Conservation (phyloP, 1,140 invertebrate genomes). For the Pseudoatta argentina region DNA sequence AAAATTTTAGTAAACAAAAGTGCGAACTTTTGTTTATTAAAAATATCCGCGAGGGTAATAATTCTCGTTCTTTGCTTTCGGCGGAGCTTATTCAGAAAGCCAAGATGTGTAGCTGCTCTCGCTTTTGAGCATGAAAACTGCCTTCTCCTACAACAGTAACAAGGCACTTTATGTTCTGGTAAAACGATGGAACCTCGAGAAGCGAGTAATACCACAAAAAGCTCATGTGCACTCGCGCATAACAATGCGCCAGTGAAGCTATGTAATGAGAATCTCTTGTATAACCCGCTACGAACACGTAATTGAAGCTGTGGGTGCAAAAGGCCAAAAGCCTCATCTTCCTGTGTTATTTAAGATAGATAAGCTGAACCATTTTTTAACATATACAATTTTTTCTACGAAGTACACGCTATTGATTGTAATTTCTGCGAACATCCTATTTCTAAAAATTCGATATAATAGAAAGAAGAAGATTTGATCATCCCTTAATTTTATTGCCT, state of each 20-base stretch:
- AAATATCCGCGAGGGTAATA: not conserved
- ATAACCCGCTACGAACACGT: not conserved
- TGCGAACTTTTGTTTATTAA: too few relatives aligned
- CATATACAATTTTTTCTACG: not conserved
- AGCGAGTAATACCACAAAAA: constrained; percentile 5
- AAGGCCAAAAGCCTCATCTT: not conserved
- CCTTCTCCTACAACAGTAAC: not conserved
- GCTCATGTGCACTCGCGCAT: not conserved
- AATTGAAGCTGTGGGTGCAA: not conserved
- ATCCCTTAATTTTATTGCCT: not conserved
- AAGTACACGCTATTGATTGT: not conserved
- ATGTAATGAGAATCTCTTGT: not conserved
- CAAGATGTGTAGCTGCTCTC: not conserved
- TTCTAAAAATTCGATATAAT: not conserved
- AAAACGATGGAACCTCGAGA: constrained; percentile 18
- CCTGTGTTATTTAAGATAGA: not conserved
- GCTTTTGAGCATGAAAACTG: constrained; percentile 13
- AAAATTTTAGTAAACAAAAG: constrained; percentile 19
- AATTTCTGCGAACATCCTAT: not conserved
- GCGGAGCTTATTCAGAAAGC: not conserved
- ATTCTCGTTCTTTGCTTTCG: not conserved
- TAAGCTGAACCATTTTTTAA: not conserved
- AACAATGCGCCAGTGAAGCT: constrained; percentile 1
- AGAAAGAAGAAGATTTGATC: not conserved
- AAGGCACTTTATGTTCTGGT: not conserved